A percentile compares a stretch with the other conserved stretches of the same genome.
Conservation (phyloP, 2,797 vertebrate genomes). For the Gymnocypris eckloni region DNA sequence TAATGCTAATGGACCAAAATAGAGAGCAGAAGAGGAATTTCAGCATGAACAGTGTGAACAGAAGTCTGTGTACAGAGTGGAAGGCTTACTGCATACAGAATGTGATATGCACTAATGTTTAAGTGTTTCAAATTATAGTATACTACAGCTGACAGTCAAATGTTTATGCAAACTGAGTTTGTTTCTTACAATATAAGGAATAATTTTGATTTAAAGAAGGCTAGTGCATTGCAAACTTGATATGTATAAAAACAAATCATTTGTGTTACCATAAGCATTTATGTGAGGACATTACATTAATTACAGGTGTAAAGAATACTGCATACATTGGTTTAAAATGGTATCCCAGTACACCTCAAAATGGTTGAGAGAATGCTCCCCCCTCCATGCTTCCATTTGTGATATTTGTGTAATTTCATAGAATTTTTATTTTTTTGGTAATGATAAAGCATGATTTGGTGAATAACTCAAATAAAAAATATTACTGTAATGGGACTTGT, state of each 20-base stretch:
- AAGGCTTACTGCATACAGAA: not conserved
- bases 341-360: not conserved
- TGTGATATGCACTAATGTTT: not conserved
- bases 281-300: not conserved
- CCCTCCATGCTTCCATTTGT: not conserved
- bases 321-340: not conserved
- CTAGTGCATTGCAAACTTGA: not conserved
- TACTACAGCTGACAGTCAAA: not conserved
- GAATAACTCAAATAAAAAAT: not conserved
- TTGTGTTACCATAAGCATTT: not conserved
- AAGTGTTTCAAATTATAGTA: not conserved
- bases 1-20: constrained; percentile 21
- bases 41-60: constrained; percentile 18
- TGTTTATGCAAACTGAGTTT: not conserved
- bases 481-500: not conserved
- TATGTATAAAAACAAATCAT: not conserved
- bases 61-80: not conserved
- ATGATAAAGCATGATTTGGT: not conserved
- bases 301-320: not conserved
- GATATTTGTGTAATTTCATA: not conserved
- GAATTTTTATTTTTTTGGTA: not conserved
- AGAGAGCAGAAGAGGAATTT: constrained; percentile 21
- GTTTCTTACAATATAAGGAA: not conserved
- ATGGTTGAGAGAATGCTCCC: not conserved
- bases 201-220: too few species aligned